Conservation (phyloP, 2,113 vertebrate species). For the Notechis scutatus region DNA sequence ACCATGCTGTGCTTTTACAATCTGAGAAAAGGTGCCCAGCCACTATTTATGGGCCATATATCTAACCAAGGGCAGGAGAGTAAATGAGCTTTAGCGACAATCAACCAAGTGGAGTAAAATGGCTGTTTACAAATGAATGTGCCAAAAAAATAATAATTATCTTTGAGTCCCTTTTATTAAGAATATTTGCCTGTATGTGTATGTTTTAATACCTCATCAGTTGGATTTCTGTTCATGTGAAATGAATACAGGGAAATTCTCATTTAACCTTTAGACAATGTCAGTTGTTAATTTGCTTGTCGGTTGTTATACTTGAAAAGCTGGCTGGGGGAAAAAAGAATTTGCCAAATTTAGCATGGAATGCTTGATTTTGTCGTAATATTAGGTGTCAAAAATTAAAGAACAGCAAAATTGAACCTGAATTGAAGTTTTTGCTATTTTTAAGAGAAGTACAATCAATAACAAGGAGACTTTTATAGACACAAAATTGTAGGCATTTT, state of each 20-base stretch:
- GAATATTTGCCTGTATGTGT: conserved; percentile 30
- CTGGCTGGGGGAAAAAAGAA: conserved; percentile 42
- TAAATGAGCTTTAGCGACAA: conserved; percentile 35
- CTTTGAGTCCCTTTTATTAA: conserved; percentile 26
- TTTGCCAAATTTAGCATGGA: conserved; percentile 43
- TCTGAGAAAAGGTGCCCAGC: conserved; percentile 16
- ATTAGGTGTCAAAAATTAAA: conserved; percentile 36
- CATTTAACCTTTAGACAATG: conserved; percentile 41
- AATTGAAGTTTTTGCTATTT: neutral
- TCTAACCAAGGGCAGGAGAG: neutral
- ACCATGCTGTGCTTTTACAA: neutral
- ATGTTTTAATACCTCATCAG: conserved; percentile 35
- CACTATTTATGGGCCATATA: neutral
- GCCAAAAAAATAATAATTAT: conserved; percentile 3
- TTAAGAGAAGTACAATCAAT: conserved; percentile 28
- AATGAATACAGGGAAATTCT: conserved; percentile 43
- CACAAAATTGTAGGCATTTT: neutral
- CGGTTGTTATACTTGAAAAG: conserved; percentile 41
- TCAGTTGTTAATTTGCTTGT: conserved; percentile 27
- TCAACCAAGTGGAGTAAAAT: conserved; percentile 37
- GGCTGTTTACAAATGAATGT: conserved; percentile 32
- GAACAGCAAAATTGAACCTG: conserved; percentile 20
- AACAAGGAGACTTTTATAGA: neutral
- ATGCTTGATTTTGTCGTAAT: conserved; percentile 53
- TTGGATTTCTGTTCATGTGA: conserved; percentile 50